A percentile compares a stretch with the other conserved stretches of the same genome.
Evolutionary conservation across 2,888 invertebrate genomes (phyloP).

Genomic region (Diabrotica balteata): DNA sequence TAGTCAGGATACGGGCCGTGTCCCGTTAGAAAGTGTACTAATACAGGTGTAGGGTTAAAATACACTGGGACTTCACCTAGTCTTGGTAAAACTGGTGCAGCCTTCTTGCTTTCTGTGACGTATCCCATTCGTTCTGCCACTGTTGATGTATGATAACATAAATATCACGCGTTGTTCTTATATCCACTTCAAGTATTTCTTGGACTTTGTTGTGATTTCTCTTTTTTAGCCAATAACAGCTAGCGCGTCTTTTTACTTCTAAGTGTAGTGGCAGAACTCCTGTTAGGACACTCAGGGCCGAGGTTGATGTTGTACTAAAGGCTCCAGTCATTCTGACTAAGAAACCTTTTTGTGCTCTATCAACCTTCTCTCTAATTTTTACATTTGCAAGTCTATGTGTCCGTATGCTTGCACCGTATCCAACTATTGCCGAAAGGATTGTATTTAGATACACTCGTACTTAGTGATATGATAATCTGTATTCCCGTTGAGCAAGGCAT

Average conservation of each 20-base stretch:
- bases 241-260: background rate
- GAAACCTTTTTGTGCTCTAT: conserved; percentile 19
- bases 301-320: too few species aligned
- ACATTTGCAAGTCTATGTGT: conserved; percentile 13
- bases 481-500: conserved; percentile 7
- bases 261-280: background rate
- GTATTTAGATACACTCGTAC: conserved; percentile 11
- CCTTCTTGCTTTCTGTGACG: background rate
- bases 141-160: background rate
- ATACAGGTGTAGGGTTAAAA: too few species aligned
- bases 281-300: background rate
- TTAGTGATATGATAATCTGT: background rate
- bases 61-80: too few species aligned
- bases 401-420: conserved; percentile 12
- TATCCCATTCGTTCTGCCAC: background rate
- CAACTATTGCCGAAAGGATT: background rate
- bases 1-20: too few species aligned
- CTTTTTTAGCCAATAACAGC: background rate
- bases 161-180: background rate
- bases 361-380: conserved; percentile 2
- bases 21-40: too few species aligned
- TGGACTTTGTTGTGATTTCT: background rate
- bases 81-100: background rate
- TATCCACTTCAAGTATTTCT: too few species aligned
- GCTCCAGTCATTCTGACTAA: background rate